Base-by-base conservation (phyloP, 2,113 vertebrate genomes). In the Sander lucioperca region DNA sequence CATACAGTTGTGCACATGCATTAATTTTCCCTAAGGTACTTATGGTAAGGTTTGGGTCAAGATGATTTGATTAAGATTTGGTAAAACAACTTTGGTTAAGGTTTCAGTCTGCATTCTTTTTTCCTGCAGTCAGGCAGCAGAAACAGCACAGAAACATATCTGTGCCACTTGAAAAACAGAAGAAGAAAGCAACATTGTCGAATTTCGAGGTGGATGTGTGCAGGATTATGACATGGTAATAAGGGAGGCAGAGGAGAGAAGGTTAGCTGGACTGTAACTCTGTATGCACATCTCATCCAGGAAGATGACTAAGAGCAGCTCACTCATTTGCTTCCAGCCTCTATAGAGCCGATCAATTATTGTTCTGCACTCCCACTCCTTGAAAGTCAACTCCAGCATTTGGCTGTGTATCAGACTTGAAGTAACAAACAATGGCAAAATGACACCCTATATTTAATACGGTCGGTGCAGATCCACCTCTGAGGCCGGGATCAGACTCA, bases 301-400 rank as follows among this genome's bases (percentile, higher is more conserved):
- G 50, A 71, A 36, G 70, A 83, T 71, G 77, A 83, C 83, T 66
- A 67, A 85, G 74, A 82, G 73, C 76, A 74, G 74, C 83, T 84
- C 74, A n/a, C 59, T 82, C 69, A 77, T 81, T 86, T 84, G 50
- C 63, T 77, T 68, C 62, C 74, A 33, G 73, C 86, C 64, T 90
- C 83, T 84, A 33, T 45, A 59, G 45, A 85, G 79, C 43, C 72
- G 63, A 88, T 90, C 86, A 82, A 73, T 88, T 87, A 87, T 64
- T 73, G 74, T 36, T 58, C 65, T 58, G 73, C 48, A 59, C 81
- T 67, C 74, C 67, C 36, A 25, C 64, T 87, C 83, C 67, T 62
- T 86, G 69, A 88, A 86, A 88, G 86, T 87, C 74, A 82, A 72
- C 84, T 80, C 13, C 58, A 45, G 79, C 77, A 69, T 65, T 75